These are phyloP conservation scores for Sesia bembeciformis DNA, from an alignment of 2,888 invertebrate genomes.

Conservation along the genomic window DNA sequence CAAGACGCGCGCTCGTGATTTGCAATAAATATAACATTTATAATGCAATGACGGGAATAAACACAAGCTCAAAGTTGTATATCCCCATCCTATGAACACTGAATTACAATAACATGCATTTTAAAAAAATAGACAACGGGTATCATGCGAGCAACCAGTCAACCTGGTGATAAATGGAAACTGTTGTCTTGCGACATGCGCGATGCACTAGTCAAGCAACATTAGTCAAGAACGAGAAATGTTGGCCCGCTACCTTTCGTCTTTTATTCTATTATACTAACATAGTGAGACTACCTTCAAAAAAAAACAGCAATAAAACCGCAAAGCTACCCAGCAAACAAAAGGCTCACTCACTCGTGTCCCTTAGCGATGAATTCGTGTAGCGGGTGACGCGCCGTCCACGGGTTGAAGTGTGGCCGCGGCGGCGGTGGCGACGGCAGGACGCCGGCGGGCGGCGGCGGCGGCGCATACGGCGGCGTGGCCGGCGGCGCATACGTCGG, in stretches of 20 bases:
- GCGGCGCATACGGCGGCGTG: background rate
- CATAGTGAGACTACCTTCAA: background rate
- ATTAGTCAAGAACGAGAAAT: too few relatives aligned
- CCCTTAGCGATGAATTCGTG: slow-evolving; percentile 38
- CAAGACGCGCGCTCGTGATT: too few relatives aligned
- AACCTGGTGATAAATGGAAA: background rate
- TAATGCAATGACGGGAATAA: too few relatives aligned
- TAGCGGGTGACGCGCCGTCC: slow-evolving; percentile 57
- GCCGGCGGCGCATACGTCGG: background rate
- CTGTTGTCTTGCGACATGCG: background rate
- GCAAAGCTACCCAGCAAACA: background rate
- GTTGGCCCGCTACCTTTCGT: too few relatives aligned
- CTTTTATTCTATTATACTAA: too few relatives aligned
- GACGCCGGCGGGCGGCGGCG: background rate
- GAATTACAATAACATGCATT: too few relatives aligned
- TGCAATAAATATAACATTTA: too few relatives aligned
- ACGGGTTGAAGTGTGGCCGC: slow-evolving; percentile 50
- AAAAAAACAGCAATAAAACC: background rate
- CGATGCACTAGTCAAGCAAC: background rate
- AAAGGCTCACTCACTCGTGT: background rate
- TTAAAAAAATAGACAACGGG: too few relatives aligned
- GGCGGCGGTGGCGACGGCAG: slow-evolving; percentile 16
- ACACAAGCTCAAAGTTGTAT: too few relatives aligned
- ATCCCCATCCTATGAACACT: too few relatives aligned
- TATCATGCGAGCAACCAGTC: too few relatives aligned